Conservation (phyloP, 2,113 vertebrate genomes). For the Camelus dromedarius region DNA sequence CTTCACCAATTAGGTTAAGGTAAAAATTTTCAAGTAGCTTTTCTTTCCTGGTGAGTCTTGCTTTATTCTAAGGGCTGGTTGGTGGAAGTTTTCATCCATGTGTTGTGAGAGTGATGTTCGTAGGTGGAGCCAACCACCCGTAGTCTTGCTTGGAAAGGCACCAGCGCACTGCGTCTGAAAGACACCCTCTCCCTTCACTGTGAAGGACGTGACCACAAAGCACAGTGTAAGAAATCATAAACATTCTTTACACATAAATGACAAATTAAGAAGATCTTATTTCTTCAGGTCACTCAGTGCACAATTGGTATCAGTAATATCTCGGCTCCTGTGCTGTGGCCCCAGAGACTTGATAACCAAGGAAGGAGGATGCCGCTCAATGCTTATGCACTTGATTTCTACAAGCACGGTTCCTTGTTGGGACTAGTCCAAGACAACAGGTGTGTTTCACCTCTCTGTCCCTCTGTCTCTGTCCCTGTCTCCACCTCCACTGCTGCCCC, state of each 20-base stretch:
- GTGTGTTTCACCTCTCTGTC: conserved; percentile 61
- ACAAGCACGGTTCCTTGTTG: conserved; percentile 84
- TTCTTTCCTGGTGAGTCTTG: neutral
- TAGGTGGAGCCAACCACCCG: neutral
- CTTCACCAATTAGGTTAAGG: neutral
- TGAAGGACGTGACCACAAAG: neutral
- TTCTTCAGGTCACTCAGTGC: conserved; percentile 71
- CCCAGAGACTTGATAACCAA: conserved; percentile 66
- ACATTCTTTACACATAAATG: neutral
- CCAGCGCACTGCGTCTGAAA: neutral
- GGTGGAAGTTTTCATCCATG: neutral
- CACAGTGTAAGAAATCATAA: neutral
- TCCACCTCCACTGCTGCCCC: too few species aligned
- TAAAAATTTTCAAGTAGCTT: neutral
- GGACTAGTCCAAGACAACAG: conserved; percentile 84
- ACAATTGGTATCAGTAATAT: conserved; percentile 74
- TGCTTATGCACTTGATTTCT: conserved; percentile 86
- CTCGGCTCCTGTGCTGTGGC: conserved; percentile 80
- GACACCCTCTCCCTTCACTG: neutral
- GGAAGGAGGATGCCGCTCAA: conserved; percentile 83
- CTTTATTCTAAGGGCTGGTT: neutral
- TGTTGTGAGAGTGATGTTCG: fast-evolving
- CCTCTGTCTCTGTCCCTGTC: too few species aligned
- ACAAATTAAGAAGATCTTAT: neutral
- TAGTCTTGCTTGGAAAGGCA: neutral